Conservation (phyloP, 2,113 vertebrate species). For the Riparia riparia region DNA sequence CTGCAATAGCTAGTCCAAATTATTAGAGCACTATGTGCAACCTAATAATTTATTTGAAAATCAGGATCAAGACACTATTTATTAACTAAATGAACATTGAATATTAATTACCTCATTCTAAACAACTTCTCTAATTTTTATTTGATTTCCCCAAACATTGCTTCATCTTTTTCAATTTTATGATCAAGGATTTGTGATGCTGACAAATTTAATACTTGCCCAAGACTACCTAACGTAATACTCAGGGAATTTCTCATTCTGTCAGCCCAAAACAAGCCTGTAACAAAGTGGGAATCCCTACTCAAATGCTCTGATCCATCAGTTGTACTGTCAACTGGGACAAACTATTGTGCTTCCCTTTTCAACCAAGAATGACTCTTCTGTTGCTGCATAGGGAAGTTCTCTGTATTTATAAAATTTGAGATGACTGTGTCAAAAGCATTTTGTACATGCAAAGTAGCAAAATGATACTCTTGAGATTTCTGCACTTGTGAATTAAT, state of each 20-base stretch:
- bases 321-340: not conserved
- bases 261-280: not conserved
- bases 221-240: not conserved
- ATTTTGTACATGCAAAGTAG: not conserved
- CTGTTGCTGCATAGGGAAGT: not conserved
- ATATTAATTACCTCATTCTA: not conserved
- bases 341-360: not conserved
- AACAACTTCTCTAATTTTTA: not conserved
- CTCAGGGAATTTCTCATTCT: not conserved
- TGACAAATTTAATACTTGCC: not conserved
- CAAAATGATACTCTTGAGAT: not conserved
- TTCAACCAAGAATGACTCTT: not conserved
- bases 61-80: not conserved
- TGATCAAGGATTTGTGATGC: not conserved
- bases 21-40: not conserved
- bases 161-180: not conserved
- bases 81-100: not conserved
- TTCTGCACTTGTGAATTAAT: not conserved
- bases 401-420: not conserved
- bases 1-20: not conserved
- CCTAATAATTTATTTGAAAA: not conserved
- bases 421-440: not conserved
- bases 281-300: not conserved
- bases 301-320: not conserved
- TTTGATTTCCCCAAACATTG: not conserved